Conservation (phyloP, 2,113 vertebrate species). For the Ciconia boyciana region DNA sequence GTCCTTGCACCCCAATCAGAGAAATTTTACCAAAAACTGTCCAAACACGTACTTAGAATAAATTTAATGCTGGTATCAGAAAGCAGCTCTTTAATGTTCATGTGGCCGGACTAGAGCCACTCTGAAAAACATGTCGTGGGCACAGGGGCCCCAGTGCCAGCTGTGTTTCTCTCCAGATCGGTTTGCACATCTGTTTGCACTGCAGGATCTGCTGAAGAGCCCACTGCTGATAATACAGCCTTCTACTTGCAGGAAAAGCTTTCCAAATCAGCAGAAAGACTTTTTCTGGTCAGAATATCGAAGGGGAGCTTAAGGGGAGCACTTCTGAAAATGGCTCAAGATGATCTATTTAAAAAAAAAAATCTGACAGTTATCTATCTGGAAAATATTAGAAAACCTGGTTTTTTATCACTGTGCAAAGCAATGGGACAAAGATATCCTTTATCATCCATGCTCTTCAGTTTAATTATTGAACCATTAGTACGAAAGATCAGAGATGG, state of each 20-base stretch:
- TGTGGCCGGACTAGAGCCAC: background rate
- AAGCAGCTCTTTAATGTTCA: background rate
- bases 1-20: background rate
- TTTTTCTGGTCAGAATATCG: background rate
- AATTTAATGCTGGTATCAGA: background rate
- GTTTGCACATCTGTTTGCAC: background rate
- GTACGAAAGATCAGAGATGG: background rate
- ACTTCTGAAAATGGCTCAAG: background rate
- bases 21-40: background rate
- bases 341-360: background rate
- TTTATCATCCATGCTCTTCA: background rate
- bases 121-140: fast-evolving
- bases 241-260: background rate
- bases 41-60: background rate
- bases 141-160: background rate
- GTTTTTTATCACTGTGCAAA: background rate
- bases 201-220: background rate
- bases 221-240: background rate
- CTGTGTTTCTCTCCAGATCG: background rate
- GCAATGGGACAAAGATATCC: background rate
- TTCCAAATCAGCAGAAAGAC: background rate
- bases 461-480: constrained; percentile 41
- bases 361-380: background rate
- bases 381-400: background rate
- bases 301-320: background rate